Evolutionary conservation across 2,797 vertebrate genomes (phyloP), one percentile per base, ranked within the genome.

Genomic region (Cichlasoma orientale): DNA sequence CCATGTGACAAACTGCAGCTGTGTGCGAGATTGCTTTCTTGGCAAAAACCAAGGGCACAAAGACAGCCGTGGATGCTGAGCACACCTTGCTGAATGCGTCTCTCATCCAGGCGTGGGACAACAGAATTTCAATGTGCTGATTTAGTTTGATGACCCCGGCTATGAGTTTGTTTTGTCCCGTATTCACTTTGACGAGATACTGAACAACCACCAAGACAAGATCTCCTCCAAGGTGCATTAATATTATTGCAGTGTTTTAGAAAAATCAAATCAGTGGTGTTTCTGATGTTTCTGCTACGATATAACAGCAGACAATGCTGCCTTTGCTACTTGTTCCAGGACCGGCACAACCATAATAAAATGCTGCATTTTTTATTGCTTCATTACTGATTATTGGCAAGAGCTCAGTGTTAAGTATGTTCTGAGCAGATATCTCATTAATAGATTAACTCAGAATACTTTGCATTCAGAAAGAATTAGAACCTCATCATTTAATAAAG

Each of bases 1-100:
- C 61, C 57, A 33, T 38, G 7, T 27, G 72, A 79, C 53, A 61
- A 72, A 76, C 55, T 79, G 77, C 86, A 85, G 61, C 41, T 66
- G 5, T 66, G 61, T 66, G 83, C 83, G 63, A 83, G 69, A 89
- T 85, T 82, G 69, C 13, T 44, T 1, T 66, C 47, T 47, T n/a
- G 9, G 41, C 16, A 47, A 66, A 47, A 47, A 27, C 9, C 61
- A 44, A 66, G 27, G 53, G 76, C 79, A 56, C 61, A 68, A 80
- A 70, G 27, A 4, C 2, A 2, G 63, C 50, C 70, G 21, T 83
- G 56, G 31, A 61, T 72, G 53, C 41, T 59, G 80, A 82, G 59
- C 54, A 36, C 83, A 83, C 77, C 54, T 77, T 25, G 23, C 47
- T 47, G 5, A 47, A 55, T 31, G 13, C 2, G 33, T 75, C 57